A percentile compares a stretch with the other conserved stretches of the same genome.
These are phyloP conservation scores for Florisuga fusca DNA, from an alignment of 2,797 vertebrate species.

Conservation along the genomic window DNA sequence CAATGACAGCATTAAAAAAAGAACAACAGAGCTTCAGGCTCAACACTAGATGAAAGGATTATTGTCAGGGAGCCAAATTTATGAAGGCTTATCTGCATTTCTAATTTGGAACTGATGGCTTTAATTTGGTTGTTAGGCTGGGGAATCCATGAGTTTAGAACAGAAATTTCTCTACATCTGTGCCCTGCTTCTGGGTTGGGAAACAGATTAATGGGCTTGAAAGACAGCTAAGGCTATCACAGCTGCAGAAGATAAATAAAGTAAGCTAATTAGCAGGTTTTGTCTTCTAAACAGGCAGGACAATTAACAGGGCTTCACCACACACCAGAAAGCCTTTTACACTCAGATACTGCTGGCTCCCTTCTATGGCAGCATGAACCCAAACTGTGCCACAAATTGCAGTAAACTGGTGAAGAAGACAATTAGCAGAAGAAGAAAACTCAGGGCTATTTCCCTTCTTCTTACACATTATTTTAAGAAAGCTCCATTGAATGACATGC, in stretches of 20 bases:
- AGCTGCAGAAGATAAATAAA: slow-evolving; percentile 39
- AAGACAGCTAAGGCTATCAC: slow-evolving; percentile 6
- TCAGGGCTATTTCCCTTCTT: slow-evolving; percentile 29
- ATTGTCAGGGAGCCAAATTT: background rate
- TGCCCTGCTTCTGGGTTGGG: background rate
- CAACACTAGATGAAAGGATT: background rate
- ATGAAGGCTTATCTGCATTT: background rate
- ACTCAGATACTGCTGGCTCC: background rate
- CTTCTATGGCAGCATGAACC: background rate
- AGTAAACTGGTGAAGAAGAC: background rate
- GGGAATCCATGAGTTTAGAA: background rate
- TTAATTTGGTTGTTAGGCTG: background rate
- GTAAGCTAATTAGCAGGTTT: slow-evolving; percentile 5
- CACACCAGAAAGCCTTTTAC: slow-evolving; percentile 10
- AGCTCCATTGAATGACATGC: slow-evolving; percentile 5
- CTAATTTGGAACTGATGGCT: background rate
- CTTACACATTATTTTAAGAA: slow-evolving; percentile 40
- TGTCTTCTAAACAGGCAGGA: slow-evolving; percentile 9
- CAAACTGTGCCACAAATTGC: background rate
- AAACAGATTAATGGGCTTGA: slow-evolving; percentile 9
- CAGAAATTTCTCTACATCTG: slow-evolving; percentile 9
- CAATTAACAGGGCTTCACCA: slow-evolving; percentile 1
- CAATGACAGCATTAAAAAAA: background rate
- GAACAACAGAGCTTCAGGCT: background rate
- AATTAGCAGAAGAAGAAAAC: background rate